These are phyloP conservation scores for Aurelia sp. DNA, from an alignment of 30 jellyfish, hydroid and myxozoan species.

Conservation along the genomic window DNA sequence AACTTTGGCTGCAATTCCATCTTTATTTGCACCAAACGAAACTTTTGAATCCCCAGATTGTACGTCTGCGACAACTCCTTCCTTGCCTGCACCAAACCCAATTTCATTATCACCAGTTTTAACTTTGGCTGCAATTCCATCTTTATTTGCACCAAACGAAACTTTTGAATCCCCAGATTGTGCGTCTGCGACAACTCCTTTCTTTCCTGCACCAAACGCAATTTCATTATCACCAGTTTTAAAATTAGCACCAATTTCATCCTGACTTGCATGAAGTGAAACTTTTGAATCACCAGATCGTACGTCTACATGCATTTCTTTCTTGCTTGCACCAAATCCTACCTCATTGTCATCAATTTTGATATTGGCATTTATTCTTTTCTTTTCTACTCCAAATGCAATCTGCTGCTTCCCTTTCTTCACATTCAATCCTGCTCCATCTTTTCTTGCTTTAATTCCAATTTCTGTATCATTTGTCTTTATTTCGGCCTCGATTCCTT, in stretches of 20 bases:
- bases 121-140: background rate
- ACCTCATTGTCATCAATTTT: background rate
- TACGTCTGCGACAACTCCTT: background rate
- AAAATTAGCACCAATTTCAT: background rate
- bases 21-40: background rate
- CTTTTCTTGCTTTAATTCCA: background rate
- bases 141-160: background rate
- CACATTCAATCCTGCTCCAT: background rate
- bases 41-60: background rate
- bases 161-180: background rate
- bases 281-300: background rate
- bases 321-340: background rate
- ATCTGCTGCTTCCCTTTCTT: background rate
- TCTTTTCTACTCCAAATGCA: background rate
- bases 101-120: background rate
- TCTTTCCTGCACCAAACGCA: background rate
- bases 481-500: background rate
- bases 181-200: background rate
- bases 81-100: background rate
- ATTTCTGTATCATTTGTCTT: background rate
- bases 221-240: background rate
- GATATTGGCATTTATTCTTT: background rate
- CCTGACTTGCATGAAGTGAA: background rate
- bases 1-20: background rate
- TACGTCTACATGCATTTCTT: background rate